Conservation (phyloP, 2,888 invertebrate genomes). For the Chalcis sispes region DNA sequence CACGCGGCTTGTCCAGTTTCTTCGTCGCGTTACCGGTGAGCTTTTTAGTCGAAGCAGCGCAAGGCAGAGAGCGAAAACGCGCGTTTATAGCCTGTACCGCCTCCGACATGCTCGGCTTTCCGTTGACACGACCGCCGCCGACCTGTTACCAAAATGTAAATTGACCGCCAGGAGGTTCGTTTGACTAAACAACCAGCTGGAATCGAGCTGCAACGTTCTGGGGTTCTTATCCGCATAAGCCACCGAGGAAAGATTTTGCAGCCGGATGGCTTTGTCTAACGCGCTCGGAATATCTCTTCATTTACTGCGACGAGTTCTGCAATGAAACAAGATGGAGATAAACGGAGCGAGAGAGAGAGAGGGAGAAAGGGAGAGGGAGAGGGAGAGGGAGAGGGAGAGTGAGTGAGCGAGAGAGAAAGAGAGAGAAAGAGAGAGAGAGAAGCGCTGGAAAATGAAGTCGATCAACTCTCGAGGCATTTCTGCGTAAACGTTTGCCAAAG, state of each 20-base stretch:
- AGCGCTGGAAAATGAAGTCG: no score
- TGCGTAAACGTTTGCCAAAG: constrained; percentile 48
- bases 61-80: no score
- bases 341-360: background rate
- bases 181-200: constrained; percentile 70
- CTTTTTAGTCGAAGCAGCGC: background rate
- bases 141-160: constrained; percentile 71
- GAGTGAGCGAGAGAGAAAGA: background rate
- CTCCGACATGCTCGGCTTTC: constrained; percentile 3
- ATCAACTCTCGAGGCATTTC: constrained; percentile 37
- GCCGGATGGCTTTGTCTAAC: no score
- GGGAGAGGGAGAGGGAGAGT: no score
- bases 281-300: constrained; percentile 31
- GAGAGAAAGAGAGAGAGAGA: constrained; percentile 8
- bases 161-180: constrained; percentile 67
- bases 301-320: constrained; percentile 4
- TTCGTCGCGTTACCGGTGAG: no score
- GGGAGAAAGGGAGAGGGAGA: constrained; percentile 8
- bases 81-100: no score
- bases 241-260: constrained; percentile 32
- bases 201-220: constrained; percentile 48
- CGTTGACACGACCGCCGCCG: constrained; percentile 3
- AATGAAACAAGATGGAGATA: background rate
- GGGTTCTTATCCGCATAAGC: constrained; percentile 38
- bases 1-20: no score